Conservation (phyloP, 2,888 invertebrate genomes). For the Anorthoa munda region DNA sequence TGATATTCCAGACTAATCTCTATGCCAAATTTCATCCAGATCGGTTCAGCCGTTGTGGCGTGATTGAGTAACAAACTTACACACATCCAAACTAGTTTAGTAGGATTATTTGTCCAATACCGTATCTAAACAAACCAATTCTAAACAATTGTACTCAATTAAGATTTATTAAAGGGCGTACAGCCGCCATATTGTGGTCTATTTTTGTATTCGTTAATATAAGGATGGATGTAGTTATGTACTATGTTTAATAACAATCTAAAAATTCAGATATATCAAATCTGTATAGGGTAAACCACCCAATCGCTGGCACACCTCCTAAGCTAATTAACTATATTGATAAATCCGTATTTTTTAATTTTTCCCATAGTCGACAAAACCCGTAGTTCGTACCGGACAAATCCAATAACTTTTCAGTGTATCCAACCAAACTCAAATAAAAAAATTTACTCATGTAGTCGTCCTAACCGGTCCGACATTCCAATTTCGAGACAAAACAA, state of each 20-base stretch:
- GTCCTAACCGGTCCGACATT: conserved; percentile 69
- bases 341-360: not conserved
- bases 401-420: not conserved
- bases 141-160: conserved; percentile 15
- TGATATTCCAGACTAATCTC: no score
- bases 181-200: conserved; percentile 8
- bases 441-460: conserved; percentile 47
- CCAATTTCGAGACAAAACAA: conserved; percentile 69
- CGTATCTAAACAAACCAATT: conserved; percentile 1
- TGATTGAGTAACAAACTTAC: no score
- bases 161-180: not conserved
- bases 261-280: no score
- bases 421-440: conserved; percentile 28
- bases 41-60: no score
- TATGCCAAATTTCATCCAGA: no score
- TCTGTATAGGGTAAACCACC: no score
- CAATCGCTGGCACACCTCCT: no score
- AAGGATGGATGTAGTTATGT: not conserved
- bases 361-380: not conserved
- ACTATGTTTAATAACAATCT: no score
- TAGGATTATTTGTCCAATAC: not conserved
- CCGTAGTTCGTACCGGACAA: no score
- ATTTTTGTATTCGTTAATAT: not conserved
- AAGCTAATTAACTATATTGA: no score
- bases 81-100: no score